Percentiles rank a stretch among this genome's conserved stretches.
These are phyloP conservation scores for Numenius arquata DNA, from an alignment of 2,113 vertebrate genomes.

Conservation along the genomic window DNA sequence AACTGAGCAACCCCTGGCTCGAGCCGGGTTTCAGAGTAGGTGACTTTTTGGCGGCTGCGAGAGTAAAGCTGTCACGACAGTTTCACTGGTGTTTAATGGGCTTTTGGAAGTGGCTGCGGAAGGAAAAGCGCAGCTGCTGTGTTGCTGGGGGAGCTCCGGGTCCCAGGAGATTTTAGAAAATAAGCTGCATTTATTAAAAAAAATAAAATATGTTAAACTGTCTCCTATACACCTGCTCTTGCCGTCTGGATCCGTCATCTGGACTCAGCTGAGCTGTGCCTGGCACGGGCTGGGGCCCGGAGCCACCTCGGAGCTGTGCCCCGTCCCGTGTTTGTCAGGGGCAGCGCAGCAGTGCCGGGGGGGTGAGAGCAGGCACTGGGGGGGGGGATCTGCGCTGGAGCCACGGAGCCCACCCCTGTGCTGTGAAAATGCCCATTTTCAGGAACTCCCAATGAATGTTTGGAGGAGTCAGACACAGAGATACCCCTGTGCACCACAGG, in stretches of 20 bases:
- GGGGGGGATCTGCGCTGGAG: too few relatives aligned
- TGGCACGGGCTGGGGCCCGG: neutral
- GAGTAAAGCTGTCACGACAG: neutral
- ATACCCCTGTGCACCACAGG: fast-evolving
- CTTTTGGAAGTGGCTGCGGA: neutral
- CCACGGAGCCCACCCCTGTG: fast-evolving
- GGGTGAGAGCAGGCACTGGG: neutral
- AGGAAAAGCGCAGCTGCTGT: neutral
- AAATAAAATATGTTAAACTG: neutral
- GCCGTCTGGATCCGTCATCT: neutral
- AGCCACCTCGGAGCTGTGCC: neutral
- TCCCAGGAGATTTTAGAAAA: neutral
- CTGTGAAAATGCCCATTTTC: fast-evolving
- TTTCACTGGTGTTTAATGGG: neutral
- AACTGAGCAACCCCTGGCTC: neutral
- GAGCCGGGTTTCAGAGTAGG: neutral
- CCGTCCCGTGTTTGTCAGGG: neutral
- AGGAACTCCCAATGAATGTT: neutral
- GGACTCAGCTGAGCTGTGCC: neutral
- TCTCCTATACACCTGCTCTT: neutral
- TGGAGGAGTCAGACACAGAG: neutral
- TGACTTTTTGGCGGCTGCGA: fast-evolving
- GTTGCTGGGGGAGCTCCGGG: neutral
- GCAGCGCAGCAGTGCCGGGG: fast-evolving
- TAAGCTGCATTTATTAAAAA: neutral